phyloP scores from a whole-genome alignment of 2,113 vertebrate genomes.

The Ceratotherium simum region DNA sequence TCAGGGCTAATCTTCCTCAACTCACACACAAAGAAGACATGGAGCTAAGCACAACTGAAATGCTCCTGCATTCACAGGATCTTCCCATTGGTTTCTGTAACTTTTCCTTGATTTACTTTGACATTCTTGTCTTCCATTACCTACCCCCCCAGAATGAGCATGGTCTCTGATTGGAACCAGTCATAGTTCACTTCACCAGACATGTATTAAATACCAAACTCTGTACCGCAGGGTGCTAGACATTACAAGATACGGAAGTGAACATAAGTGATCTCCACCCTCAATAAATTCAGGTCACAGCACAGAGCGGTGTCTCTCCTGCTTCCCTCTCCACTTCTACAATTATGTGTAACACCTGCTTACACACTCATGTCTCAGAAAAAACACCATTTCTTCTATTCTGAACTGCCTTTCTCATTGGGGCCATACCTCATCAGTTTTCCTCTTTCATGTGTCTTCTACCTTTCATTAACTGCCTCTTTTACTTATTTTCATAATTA shows the following conservation, averaged over 20 bases:
- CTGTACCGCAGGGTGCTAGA: background rate
- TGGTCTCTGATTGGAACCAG: background rate
- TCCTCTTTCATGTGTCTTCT: background rate
- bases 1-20: no score
- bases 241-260: background rate
- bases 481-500: conserved; percentile 6
- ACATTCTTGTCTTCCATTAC: background rate
- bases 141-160: background rate
- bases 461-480: background rate
- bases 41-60: fast-evolving
- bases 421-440: background rate
- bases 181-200: background rate
- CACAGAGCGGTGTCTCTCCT: background rate
- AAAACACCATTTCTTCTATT: background rate
- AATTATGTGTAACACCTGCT: background rate
- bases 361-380: background rate
- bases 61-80: background rate
- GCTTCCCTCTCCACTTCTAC: background rate
- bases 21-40: background rate
- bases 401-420: background rate
- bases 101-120: background rate
- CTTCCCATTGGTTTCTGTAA: background rate
- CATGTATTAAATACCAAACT: background rate
- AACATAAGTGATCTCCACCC: background rate
- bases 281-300: background rate